Evolutionary conservation across 2,113 vertebrate species (phyloP).

Genomic region (Pelodiscus sinensis): DNA sequence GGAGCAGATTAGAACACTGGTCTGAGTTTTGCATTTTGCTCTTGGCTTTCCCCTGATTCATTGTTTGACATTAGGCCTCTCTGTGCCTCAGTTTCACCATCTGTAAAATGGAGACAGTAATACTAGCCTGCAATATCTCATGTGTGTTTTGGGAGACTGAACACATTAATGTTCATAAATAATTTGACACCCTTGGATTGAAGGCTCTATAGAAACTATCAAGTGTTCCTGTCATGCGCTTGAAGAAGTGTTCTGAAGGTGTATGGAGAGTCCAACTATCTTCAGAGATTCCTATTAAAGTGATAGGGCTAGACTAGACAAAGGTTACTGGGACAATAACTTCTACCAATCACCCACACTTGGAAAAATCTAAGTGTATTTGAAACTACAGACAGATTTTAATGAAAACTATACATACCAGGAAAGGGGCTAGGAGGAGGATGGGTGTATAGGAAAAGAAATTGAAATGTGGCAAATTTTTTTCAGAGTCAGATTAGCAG

Average conservation of each 20-base stretch:
- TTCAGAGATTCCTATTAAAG: neutral
- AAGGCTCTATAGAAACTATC: neutral
- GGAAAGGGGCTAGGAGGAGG: neutral
- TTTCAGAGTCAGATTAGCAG: constrained; percentile 52
- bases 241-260: neutral
- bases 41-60: neutral
- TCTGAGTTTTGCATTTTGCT: neutral
- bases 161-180: neutral
- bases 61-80: neutral
- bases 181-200: neutral
- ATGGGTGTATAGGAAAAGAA: neutral
- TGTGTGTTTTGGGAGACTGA: neutral
- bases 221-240: neutral
- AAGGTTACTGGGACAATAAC: neutral
- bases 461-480: constrained; percentile 63
- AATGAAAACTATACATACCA: constrained; percentile 40
- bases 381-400: constrained; percentile 57
- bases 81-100: neutral
- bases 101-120: neutral
- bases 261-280: neutral
- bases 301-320: neutral
- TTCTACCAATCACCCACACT: neutral
- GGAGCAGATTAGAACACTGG: neutral
- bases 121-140: neutral
- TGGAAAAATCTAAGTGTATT: constrained; percentile 37